These are phyloP conservation scores for Philonicus albiceps DNA, from an alignment of 2,888 invertebrate genomes.

Conservation along the genomic window DNA sequence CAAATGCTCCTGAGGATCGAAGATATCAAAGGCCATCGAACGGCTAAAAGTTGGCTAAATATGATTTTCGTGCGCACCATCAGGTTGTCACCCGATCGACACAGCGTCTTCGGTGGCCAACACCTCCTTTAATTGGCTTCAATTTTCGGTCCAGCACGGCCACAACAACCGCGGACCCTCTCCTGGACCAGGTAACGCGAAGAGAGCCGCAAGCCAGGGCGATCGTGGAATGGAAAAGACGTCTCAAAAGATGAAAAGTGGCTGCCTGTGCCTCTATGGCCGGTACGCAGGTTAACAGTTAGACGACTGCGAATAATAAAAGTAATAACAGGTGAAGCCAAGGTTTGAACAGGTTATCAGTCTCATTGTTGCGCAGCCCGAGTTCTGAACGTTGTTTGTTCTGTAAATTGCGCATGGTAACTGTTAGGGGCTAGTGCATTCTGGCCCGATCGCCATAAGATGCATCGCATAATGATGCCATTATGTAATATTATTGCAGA, in stretches of 20 bases:
- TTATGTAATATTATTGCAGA: slow-evolving; percentile 40
- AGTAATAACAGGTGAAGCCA: slow-evolving; percentile 41
- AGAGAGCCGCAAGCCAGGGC: not conserved
- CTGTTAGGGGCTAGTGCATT: slow-evolving; percentile 39
- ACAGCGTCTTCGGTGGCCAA: slow-evolving; percentile 11
- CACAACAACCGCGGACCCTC: not conserved
- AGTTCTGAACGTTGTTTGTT: slow-evolving; percentile 41
- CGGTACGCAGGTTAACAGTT: slow-evolving; percentile 39
- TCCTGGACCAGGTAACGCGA: not conserved
- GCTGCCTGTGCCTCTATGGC: slow-evolving; percentile 12
- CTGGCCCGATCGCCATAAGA: not conserved
- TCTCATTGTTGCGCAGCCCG: slow-evolving; percentile 31
- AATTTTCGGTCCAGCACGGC: slow-evolving; percentile 9
- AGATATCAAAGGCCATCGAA: slow-evolving; percentile 29
- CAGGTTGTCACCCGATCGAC: slow-evolving; percentile 13
- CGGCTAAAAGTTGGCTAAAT: slow-evolving; percentile 8
- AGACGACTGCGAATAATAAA: slow-evolving; percentile 33
- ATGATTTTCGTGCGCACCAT: slow-evolving; percentile 13
- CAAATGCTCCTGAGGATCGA: slow-evolving; percentile 6
- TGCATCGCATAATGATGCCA: slow-evolving; percentile 37
- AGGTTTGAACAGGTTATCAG: slow-evolving; percentile 41
- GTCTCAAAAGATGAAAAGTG: slow-evolving; percentile 40
- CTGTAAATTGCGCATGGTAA: slow-evolving; percentile 41
- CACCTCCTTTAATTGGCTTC: slow-evolving; percentile 36
- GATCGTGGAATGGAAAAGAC: slow-evolving; percentile 22